Conservation (phyloP, 2,888 invertebrate genomes). For the Drosophila prostipennis region DNA sequence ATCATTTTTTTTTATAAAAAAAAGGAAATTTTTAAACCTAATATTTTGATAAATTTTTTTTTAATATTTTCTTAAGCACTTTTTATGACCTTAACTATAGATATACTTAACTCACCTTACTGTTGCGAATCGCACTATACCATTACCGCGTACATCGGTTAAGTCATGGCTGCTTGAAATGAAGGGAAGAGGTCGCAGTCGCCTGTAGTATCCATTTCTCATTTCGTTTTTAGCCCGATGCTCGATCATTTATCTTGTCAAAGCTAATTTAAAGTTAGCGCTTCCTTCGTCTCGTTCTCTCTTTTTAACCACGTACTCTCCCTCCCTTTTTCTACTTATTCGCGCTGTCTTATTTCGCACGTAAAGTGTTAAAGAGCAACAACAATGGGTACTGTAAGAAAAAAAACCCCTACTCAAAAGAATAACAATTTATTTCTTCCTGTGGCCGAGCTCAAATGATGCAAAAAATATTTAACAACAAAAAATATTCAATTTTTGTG, state of each 20-base stretch:
- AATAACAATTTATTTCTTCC: conserved; percentile 61
- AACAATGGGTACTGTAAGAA: conserved; percentile 29
- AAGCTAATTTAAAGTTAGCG: conserved; percentile 66
- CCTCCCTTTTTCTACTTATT: conserved; percentile 16
- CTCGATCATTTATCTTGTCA: conserved; percentile 70
- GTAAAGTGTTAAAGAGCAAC: conserved; percentile 70
- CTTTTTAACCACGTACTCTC: background rate
- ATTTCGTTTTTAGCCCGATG: conserved; percentile 35
- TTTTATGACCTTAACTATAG: too few species aligned
- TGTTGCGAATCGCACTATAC: conserved; percentile 19
- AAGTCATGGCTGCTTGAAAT: background rate
- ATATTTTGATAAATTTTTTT: too few species aligned
- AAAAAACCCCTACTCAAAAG: conserved; percentile 33
- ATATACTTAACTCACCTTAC: background rate
- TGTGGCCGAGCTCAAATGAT: conserved; percentile 30
- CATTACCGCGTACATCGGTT: conserved; percentile 29
- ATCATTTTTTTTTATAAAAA: too few species aligned
- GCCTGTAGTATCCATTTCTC: conserved; percentile 37
- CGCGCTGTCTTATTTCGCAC: conserved; percentile 57
- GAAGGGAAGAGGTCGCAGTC: conserved; percentile 28
- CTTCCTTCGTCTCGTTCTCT: conserved; percentile 18
- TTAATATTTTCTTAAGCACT: too few species aligned
- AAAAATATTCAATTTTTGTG: conserved; percentile 53
- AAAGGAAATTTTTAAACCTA: too few species aligned
- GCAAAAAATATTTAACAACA: conserved; percentile 10